Conservation (phyloP, 2,797 vertebrate genomes). For the Scarus forsteni region DNA sequence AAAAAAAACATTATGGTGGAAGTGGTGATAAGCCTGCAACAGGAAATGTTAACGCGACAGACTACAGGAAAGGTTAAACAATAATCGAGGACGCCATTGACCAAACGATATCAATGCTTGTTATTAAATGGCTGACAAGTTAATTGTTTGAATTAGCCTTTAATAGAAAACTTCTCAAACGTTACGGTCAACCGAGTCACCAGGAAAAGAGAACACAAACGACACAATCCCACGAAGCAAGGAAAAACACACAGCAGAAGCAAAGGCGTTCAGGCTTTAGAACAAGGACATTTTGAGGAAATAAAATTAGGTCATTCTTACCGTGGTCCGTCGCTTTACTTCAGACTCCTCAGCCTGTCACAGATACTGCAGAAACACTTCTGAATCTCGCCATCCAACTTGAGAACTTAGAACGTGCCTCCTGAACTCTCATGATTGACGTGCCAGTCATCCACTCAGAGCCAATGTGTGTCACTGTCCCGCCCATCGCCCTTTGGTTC, state of each 20-base stretch:
- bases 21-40: neutral
- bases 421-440: constrained; percentile 30
- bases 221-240: constrained; percentile 16
- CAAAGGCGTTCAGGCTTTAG: neutral
- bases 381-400: constrained; percentile 49
- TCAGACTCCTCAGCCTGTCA: constrained; percentile 16
- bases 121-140: fast-evolving
- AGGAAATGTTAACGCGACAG: constrained; percentile 41
- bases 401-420: constrained; percentile 54
- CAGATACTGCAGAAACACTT: constrained; percentile 4
- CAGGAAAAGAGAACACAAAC: constrained; percentile 54
- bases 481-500: constrained; percentile 35
- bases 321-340: constrained; percentile 46
- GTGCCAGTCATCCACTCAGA: constrained; percentile 64
- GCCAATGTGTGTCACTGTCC: neutral
- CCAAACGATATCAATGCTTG: fast-evolving
- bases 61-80: neutral
- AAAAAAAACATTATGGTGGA: too few relatives aligned
- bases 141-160: neutral
- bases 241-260: neutral
- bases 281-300: neutral
- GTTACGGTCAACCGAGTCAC: constrained; percentile 23
- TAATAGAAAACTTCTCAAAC: constrained; percentile 3
- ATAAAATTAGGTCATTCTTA: constrained; percentile 41
- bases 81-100: neutral